Evolutionary conservation across 1,140 invertebrate species (phyloP).

Genomic region (Trachymyrmex septentrionalis): DNA sequence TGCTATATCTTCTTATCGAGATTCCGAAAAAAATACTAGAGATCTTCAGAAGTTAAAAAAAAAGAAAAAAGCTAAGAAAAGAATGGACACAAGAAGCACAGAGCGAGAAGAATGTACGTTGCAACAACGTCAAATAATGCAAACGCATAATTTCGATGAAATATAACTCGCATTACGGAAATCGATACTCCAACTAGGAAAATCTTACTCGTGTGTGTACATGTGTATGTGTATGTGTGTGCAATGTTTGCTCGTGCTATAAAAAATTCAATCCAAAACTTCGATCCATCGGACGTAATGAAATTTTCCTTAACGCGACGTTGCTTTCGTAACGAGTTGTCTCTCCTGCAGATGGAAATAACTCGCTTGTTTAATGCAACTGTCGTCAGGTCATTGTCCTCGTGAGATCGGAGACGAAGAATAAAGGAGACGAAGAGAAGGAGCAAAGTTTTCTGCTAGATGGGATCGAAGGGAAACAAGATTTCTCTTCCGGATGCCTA

Average conservation of each 20-base stretch:
- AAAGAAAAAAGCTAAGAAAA: neutral
- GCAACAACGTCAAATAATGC: conserved; percentile 33
- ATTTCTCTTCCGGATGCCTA: conserved; percentile 24
- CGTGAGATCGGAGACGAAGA: conserved; percentile 28
- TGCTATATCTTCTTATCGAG: neutral
- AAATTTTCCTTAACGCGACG: conserved; percentile 47
- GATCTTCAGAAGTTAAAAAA: neutral
- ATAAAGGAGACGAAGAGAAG: neutral
- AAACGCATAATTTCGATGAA: conserved; percentile 26
- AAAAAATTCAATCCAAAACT: conserved; percentile 54
- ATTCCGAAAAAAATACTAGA: conserved; percentile 2
- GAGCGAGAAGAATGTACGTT: neutral
- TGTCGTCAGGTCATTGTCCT: conserved; percentile 62
- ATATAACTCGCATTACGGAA: conserved; percentile 35
- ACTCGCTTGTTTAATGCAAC: conserved; percentile 71
- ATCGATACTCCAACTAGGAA: conserved; percentile 27
- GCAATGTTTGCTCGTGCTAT: neutral
- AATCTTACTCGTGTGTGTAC: conserved; percentile 14
- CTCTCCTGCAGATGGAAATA: conserved; percentile 46
- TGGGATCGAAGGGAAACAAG: conserved; percentile 22
- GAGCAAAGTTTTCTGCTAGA: conserved; percentile 49
- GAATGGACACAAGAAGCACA: neutral
- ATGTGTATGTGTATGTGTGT: neutral
- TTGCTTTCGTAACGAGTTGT: conserved; percentile 22
- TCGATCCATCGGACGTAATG: conserved; percentile 31